phyloP scores from a whole-genome alignment of 2,888 invertebrate species.

The Ophion obscuratus region DNA sequence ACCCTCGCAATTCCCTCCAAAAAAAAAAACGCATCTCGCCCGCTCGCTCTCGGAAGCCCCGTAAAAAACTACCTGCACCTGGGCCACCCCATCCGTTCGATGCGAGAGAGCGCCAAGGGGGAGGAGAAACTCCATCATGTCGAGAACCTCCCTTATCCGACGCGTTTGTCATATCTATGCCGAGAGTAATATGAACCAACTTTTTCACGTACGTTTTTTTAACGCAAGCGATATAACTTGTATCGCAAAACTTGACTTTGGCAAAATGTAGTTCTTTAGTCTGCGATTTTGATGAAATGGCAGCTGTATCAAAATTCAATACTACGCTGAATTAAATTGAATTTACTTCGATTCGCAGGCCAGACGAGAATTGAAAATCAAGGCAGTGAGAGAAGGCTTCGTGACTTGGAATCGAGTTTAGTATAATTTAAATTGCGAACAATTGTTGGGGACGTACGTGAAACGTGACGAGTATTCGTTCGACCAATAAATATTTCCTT shows the following conservation, averaged over 20 bases:
- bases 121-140: conserved; percentile 58
- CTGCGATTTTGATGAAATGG: neutral
- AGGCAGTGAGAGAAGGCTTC: too few species aligned
- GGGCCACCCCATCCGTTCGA: conserved; percentile 46
- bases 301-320: neutral
- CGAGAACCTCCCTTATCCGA: conserved; percentile 51
- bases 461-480: too few species aligned
- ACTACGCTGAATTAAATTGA: neutral
- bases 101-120: conserved; percentile 10
- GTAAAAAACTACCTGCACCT: conserved; percentile 66
- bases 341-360: neutral
- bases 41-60: conserved; percentile 46
- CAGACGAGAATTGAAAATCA: neutral
- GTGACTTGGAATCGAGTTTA: too few species aligned
- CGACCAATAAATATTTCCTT: too few species aligned
- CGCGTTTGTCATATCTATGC: conserved; percentile 41
- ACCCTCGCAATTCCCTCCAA: conserved; percentile 52
- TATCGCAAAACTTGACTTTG: conserved; percentile 20
- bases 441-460: too few species aligned
- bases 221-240: conserved; percentile 8
- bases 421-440: too few species aligned
- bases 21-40: conserved; percentile 65
- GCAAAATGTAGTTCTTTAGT: neutral
- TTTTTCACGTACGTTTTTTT: conserved; percentile 19
- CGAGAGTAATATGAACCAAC: conserved; percentile 40